Evolutionary conservation across 2,113 vertebrate species (phyloP).

Genomic region (Columba janthina): DNA sequence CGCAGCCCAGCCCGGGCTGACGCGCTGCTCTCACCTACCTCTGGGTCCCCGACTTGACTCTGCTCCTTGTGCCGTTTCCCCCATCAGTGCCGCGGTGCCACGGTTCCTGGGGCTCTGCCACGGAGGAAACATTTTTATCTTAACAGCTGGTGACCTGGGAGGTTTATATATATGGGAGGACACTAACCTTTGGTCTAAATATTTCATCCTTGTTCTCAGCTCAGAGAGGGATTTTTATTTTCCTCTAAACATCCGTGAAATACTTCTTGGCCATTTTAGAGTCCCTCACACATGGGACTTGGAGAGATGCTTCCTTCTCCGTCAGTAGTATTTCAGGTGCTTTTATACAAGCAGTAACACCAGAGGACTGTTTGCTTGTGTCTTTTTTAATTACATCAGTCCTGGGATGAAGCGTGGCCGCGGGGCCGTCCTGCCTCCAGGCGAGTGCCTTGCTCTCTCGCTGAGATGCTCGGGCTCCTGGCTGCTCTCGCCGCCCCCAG

Average conservation of each 20-base stretch:
- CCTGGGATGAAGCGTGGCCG: not conserved
- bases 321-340: constrained; percentile 11
- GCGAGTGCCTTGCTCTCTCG: constrained; percentile 3
- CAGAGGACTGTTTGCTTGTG: not conserved
- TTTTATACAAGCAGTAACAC: constrained; percentile 7
- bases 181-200: constrained; percentile 62
- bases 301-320: not conserved
- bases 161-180: constrained; percentile 67
- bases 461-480: accelerated
- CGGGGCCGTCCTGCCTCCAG: not conserved
- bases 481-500: not conserved
- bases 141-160: constrained; percentile 17
- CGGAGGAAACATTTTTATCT: constrained; percentile 12
- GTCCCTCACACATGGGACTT: not conserved
- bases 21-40: accelerated
- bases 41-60: not conserved
- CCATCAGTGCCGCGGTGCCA: not conserved
- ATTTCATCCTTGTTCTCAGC: constrained; percentile 59
- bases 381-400: constrained; percentile 41
- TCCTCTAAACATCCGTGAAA: constrained; percentile 59
- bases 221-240: constrained; percentile 49
- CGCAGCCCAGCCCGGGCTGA: accelerated
- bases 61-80: not conserved
- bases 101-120: not conserved
- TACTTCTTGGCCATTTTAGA: constrained; percentile 36